These are phyloP conservation scores for Sebastes minor DNA, from an alignment of 2,797 vertebrate species.

Conservation along the genomic window DNA sequence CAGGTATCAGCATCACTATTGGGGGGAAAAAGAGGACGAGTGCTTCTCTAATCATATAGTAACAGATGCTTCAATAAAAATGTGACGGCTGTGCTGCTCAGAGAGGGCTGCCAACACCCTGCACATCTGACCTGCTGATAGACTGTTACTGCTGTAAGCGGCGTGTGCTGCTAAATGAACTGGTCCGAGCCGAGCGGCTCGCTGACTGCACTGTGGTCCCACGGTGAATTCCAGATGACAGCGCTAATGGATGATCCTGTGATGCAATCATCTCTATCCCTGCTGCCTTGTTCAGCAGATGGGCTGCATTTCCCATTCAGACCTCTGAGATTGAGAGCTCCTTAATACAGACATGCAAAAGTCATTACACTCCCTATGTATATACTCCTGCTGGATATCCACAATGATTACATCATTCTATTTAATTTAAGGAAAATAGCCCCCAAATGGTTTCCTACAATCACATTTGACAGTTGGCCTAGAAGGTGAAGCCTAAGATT, in stretches of 20 bases:
- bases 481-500: slow-evolving; percentile 51
- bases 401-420: slow-evolving; percentile 67
- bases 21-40: no score
- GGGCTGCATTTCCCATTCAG: slow-evolving; percentile 60
- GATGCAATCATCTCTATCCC: slow-evolving; percentile 71
- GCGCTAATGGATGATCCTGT: slow-evolving; percentile 70
- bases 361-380: slow-evolving; percentile 59
- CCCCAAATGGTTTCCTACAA: slow-evolving; percentile 63
- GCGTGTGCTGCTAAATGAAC: slow-evolving; percentile 36
- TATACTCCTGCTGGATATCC: slow-evolving; percentile 57
- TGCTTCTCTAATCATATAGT: neutral
- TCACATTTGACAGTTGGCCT: slow-evolving; percentile 62
- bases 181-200: slow-evolving; percentile 27
- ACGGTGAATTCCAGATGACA: slow-evolving; percentile 63
- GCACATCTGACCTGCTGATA: slow-evolving; percentile 47
- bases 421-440: slow-evolving; percentile 61
- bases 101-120: slow-evolving; percentile 8
- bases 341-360: slow-evolving; percentile 68
- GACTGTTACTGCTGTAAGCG: slow-evolving; percentile 23
- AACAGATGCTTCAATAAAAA: slow-evolving; percentile 29
- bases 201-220: slow-evolving; percentile 47
- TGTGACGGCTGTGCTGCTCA: slow-evolving; percentile 5
- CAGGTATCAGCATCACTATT: neutral
- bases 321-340: slow-evolving; percentile 50
- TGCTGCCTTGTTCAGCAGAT: slow-evolving; percentile 61